A percentile compares a stretch with the other conserved stretches of the same genome.
Conservation (phyloP, 53 echinoderm and acorn worm genomes). For the Stichopus horrens region DNA sequence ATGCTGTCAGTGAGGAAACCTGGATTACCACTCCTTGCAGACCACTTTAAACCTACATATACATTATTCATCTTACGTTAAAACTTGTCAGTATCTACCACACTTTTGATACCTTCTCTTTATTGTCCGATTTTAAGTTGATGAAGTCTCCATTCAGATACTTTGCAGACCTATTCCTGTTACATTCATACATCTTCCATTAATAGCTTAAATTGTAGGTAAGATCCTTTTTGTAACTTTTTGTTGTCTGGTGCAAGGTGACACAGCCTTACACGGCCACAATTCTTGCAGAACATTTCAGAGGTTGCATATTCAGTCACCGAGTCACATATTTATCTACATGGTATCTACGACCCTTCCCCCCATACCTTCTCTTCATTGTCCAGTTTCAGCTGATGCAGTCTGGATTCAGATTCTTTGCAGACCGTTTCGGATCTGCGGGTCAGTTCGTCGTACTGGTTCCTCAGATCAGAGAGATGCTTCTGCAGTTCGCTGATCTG, state of each 20-base stretch:
- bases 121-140: constrained; percentile 47
- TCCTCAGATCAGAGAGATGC: constrained; percentile 73
- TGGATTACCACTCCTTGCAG: too few relatives aligned
- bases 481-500: constrained; percentile 75
- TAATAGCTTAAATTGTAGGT: too few relatives aligned
- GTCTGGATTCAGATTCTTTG: constrained; percentile 69
- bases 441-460: constrained; percentile 82
- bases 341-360: too few relatives aligned
- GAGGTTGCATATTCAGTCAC: neutral
- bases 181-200: too few relatives aligned
- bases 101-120: constrained; percentile 15
- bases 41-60: too few relatives aligned
- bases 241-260: too few relatives aligned
- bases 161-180: constrained; percentile 54
- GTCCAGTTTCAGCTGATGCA: constrained; percentile 62
- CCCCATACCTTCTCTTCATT: constrained; percentile 41
- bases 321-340: neutral
- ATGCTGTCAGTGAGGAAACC: too few relatives aligned
- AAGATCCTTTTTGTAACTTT: too few relatives aligned
- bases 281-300: neutral
- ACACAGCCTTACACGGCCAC: too few relatives aligned
- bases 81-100: neutral
- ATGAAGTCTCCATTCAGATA: constrained; percentile 68
- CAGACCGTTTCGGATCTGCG: constrained; percentile 74
- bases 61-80: too few relatives aligned